Evolutionary conservation across 2,888 invertebrate species (phyloP), one percentile per base, ranked within the genome.

Genomic region (Andrena fulva): DNA sequence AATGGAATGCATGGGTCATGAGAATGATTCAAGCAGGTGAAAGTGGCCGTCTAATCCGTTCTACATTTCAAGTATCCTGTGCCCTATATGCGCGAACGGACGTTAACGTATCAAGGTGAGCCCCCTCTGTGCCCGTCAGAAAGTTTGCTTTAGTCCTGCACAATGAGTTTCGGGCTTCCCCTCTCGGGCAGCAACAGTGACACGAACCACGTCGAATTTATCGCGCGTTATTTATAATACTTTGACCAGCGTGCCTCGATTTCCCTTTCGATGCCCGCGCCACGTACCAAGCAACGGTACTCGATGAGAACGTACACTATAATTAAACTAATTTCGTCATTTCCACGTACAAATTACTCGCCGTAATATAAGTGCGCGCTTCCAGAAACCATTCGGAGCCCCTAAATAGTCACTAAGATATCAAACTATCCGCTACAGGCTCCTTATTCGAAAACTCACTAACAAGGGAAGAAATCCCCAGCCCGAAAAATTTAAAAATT

Each of bases 221-320:
- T 78, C 75, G 71, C 74, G 50, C 27, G 48, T 77, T 82, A 84
- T 82, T 84, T 82, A 75, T 78, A 84, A 78, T 84, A 72, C 71
- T 60, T 63, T 24, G 33, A 80, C 24, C 67, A 42, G 56, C 27
- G 27, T n/a, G 42, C 6, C 27, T 20, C 27, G 54, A 74, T 77
- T 74, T 70, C 59, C 67, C 59, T 63, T 70, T 69, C 5, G 33
- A 73, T 70, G 8, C 27, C 56, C 54, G 54, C 69, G 8, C 52
- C 10, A 8, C 42, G 31, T 59, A n/a, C n/a, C 10, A 27, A n/a
- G 6, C 48, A 52, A 16, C 8, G 35, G 2, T 29, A 33, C 63
- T n/a, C 70, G 12, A 50, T 5, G 68, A 66, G 42, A 80, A 42
- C 16, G 12, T 16, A 1, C 7, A 52, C 48, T 72, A 80, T 54